These are phyloP conservation scores for Xerus inauris DNA, from an alignment of 2,113 vertebrate species.

Conservation along the genomic window DNA sequence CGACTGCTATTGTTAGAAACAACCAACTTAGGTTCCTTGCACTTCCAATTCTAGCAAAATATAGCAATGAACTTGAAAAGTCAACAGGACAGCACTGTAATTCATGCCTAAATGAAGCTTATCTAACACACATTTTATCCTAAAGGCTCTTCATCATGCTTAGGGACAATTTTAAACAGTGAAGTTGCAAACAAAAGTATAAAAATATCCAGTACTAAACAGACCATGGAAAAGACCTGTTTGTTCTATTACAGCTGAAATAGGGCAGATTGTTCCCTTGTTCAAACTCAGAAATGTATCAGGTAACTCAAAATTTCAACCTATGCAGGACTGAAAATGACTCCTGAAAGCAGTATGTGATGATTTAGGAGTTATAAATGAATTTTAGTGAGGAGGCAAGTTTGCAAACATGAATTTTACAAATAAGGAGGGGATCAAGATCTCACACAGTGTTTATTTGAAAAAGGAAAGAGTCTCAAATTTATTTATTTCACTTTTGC, in stretches of 20 bases:
- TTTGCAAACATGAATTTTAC: not conserved
- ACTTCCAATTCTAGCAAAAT: not conserved
- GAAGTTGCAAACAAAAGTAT: not conserved
- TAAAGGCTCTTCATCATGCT: not conserved
- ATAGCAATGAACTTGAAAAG: not conserved
- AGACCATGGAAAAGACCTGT: not conserved
- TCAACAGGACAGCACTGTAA: not conserved
- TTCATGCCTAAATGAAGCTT: not conserved
- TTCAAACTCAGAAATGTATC: not conserved
- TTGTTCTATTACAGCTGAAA: not conserved
- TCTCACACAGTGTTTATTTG: not conserved
- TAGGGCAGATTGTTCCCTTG: rapidly evolving
- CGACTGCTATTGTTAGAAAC: not conserved
- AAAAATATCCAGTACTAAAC: rapidly evolving
- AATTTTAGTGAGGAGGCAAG: not conserved
- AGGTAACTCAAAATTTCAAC: not conserved
- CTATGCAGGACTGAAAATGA: rapidly evolving
- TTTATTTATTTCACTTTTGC: not conserved
- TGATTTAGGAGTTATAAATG: not conserved
- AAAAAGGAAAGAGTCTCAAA: not conserved
- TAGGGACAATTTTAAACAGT: not conserved
- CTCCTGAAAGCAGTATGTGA: too few relatives aligned
- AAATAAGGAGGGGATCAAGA: not conserved
- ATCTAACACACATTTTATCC: not conserved
- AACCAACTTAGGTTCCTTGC: not conserved